Evolutionary conservation across 2,113 vertebrate species (phyloP).

Genomic region (Alethe diademata): DNA sequence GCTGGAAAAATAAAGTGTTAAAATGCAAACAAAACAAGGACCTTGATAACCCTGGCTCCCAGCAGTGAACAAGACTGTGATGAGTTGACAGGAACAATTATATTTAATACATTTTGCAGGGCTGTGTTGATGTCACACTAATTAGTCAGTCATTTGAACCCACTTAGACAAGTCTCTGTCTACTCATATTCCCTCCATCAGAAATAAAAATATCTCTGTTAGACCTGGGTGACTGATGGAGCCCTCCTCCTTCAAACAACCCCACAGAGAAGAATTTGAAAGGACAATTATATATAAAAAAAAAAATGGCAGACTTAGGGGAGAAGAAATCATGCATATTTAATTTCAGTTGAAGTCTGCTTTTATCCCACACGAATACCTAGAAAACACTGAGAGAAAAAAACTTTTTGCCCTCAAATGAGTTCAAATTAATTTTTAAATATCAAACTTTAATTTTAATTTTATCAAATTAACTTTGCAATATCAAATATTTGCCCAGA

Average conservation of each 20-base stretch:
- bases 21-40: not conserved
- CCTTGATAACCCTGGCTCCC: not conserved
- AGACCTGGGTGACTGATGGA: not conserved
- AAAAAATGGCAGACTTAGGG: not conserved
- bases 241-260: not conserved
- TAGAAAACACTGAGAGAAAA: not conserved
- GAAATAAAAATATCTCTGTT: not conserved
- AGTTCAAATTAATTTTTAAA: not conserved
- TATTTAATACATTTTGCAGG: not conserved
- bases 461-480: not conserved
- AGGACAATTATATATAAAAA: not conserved
- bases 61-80: not conserved
- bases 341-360: not conserved
- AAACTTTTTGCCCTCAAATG: not conserved
- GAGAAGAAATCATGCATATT: not conserved
- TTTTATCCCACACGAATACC: not conserved
- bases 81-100: conserved; percentile 10
- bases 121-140: not conserved
- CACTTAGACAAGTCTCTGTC: not conserved
- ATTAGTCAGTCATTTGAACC: conserved; percentile 15
- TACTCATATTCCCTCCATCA: not conserved
- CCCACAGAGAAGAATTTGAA: not conserved
- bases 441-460: not conserved
- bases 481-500: not conserved
- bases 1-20: not conserved